Evolutionary conservation across 1,140 invertebrate genomes (phyloP).

Genomic region (Pseudomyrmex gracilis): DNA sequence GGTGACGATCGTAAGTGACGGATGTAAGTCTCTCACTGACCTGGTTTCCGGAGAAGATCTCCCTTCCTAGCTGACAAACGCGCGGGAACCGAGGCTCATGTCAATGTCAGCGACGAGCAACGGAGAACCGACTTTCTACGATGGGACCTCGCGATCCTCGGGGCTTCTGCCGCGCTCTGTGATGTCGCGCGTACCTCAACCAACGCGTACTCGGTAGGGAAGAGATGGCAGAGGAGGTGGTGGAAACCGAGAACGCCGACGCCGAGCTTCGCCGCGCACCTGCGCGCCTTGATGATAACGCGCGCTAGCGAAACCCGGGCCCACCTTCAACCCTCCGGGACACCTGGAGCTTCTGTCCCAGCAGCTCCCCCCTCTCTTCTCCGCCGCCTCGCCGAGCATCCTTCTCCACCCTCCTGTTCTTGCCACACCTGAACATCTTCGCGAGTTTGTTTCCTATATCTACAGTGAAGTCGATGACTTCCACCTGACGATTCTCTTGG

Average conservation of each 20-base stretch:
- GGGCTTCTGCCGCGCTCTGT: conserved; percentile 76
- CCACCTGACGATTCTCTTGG: conserved; percentile 60
- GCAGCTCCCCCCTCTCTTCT: not conserved
- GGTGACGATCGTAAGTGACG: conserved; percentile 26
- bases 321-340: conserved; percentile 54
- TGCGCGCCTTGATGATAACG: conserved; percentile 64
- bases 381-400: conserved; percentile 10
- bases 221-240: conserved; percentile 14
- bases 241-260: conserved; percentile 63
- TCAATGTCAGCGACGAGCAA: conserved; percentile 63
- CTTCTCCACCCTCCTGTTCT: not conserved
- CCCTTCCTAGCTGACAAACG: conserved; percentile 69
- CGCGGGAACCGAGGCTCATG: conserved; percentile 76
- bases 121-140: conserved; percentile 61
- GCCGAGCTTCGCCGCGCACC: conserved; percentile 70
- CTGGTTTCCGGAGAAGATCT: conserved; percentile 62
- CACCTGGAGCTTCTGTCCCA: conserved; percentile 64
- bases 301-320: conserved; percentile 60
- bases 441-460: not conserved
- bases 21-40: conserved; percentile 59
- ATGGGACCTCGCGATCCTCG: conserved; percentile 75
- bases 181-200: conserved; percentile 65
- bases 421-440: conserved; percentile 31
- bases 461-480: conserved; percentile 39
- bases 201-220: conserved; percentile 16